Base-by-base conservation (phyloP, 1,140 invertebrate genomes). In the Oscheius sp. region DNA sequence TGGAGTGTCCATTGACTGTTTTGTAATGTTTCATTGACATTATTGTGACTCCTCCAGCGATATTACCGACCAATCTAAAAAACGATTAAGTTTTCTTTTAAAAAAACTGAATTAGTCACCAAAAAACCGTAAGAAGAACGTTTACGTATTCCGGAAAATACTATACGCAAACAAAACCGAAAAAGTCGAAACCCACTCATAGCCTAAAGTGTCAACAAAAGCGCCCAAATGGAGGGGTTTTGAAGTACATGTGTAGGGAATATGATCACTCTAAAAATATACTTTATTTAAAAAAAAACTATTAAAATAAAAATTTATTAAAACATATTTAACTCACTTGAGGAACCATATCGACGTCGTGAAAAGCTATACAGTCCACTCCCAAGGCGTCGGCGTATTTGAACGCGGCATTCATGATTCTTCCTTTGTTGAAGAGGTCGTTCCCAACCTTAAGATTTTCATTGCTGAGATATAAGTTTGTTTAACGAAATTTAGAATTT, bases 291-390 rank as follows among this genome's bases (percentile, higher is more conserved):
- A 15, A 15, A 18, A 18, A 59, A 18, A 59, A 13, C 28, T n/a
- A 31, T 31, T 29, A n/a, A 20, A 31, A 18, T 1, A 18, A 15
- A 26, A 15, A 29, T 18, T 15, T 20, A 59, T 0, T n/a, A 15
- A 1, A 18, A 18, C 15, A 15, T 26, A 18, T 20, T 20, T 0
- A 59, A n/a, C 15, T 15, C 26, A 63, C 61, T 20, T 63, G 88
- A 4, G 95, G 95, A 73, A 98, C 88, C n/a, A 97, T 85, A 86
- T 98, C 94, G 49, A 97, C 91, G 84, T 97, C 94, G 85, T 96
- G 93, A 79, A 97, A 91, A 64, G 96, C 90, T 46, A 95, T 89
- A 82, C 94, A 97, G 29, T 91, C 45, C 3, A 84, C 80, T 15
- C 67, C 52, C 13, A 82, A 38, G 45, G 68, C 71, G 52, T 84